These are phyloP conservation scores for Meleagris gallopavo DNA, from an alignment of 2,113 vertebrate genomes.

Conservation along the genomic window DNA sequence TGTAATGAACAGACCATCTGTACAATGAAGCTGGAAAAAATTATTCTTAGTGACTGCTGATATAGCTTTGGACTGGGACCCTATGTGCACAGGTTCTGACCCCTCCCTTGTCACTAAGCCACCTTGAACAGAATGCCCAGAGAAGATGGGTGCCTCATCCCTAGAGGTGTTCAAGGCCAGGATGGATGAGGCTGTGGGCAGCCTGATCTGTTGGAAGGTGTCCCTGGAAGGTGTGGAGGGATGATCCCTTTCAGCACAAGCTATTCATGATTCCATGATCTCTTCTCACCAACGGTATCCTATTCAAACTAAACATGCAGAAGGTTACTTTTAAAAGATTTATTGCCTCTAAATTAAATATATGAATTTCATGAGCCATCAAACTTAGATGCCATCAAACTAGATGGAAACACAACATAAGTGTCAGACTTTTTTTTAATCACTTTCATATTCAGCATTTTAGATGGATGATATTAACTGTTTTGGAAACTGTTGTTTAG, in stretches of 20 bases:
- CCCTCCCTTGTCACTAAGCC: background rate
- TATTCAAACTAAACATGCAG: background rate
- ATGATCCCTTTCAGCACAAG: background rate
- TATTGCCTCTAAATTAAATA: background rate
- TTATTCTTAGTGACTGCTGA: background rate
- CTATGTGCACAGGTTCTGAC: background rate
- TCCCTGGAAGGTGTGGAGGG: background rate
- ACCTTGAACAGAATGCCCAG: background rate
- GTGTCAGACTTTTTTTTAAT: background rate
- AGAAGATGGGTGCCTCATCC: background rate
- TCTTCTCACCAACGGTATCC: background rate
- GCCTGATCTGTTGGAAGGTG: too few species aligned
- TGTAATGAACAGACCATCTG: background rate
- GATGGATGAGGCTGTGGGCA: background rate
- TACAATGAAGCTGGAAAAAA: background rate
- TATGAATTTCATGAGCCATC: background rate
- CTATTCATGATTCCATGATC: background rate
- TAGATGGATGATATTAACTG: background rate
- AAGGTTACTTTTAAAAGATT: background rate
- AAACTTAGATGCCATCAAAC: background rate
- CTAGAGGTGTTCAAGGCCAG: background rate
- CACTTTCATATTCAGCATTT: background rate
- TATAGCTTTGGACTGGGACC: background rate
- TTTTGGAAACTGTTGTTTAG: background rate
- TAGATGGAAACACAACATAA: background rate